A percentile compares a stretch with the other conserved stretches of the same genome.
Evolutionary conservation across 1,140 invertebrate species (phyloP).

Genomic region (Fragariocoptes setiger): DNA sequence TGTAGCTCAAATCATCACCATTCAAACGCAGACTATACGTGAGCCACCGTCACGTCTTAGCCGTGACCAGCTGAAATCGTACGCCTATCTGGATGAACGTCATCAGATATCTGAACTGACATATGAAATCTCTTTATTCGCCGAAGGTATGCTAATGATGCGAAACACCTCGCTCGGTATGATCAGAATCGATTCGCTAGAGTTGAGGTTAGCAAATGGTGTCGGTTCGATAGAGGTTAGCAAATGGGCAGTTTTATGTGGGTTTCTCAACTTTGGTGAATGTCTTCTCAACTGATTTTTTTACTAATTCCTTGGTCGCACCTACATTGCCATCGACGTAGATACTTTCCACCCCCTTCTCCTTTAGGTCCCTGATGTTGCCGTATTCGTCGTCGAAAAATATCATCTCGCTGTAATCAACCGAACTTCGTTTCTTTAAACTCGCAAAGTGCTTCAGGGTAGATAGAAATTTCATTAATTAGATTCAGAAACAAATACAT

Average conservation of each 20-base stretch:
- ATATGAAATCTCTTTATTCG: slow-evolving; percentile 71
- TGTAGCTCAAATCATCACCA: slow-evolving; percentile 48
- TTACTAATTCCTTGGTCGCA: slow-evolving; percentile 5
- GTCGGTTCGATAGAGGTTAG: no score
- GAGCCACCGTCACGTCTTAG: slow-evolving; percentile 77
- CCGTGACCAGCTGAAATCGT: slow-evolving; percentile 74
- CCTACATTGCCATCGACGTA: slow-evolving; percentile 4
- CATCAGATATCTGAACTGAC: slow-evolving; percentile 59
- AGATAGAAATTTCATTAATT: background rate
- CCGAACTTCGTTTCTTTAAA: background rate
- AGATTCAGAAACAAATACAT: slow-evolving; percentile 23
- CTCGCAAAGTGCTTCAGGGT: slow-evolving; percentile 3
- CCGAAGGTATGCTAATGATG: slow-evolving; percentile 74
- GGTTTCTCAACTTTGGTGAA: no score
- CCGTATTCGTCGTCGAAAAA: slow-evolving; percentile 33
- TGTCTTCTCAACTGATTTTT: slow-evolving; percentile 16
- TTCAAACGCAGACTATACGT: slow-evolving; percentile 35
- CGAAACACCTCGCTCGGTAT: slow-evolving; percentile 80
- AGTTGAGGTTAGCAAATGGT: no score
- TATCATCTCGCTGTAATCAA: slow-evolving; percentile 23
- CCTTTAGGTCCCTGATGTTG: slow-evolving; percentile 25
- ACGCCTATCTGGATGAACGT: slow-evolving; percentile 61
- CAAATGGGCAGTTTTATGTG: no score
- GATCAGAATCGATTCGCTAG: slow-evolving; percentile 63
- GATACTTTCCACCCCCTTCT: slow-evolving; percentile 17